Evolutionary conservation across 1,140 invertebrate species (phyloP).

Genomic region (Ooceraea biroi): DNA sequence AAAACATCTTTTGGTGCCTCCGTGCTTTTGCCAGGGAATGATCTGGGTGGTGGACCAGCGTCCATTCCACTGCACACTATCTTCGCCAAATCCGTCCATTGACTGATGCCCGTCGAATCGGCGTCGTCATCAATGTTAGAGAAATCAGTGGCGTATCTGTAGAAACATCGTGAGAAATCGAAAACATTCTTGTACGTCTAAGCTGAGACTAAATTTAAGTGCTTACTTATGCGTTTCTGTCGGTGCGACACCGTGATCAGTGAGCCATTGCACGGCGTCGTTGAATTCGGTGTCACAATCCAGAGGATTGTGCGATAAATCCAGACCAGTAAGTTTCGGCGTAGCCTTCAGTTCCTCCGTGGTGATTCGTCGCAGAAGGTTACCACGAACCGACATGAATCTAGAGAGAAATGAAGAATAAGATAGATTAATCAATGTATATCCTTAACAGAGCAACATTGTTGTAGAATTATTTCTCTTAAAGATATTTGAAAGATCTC

Average conservation of each 20-base stretch:
- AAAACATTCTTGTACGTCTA: neutral
- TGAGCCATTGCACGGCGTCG: conserved; percentile 83
- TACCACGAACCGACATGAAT: conserved; percentile 81
- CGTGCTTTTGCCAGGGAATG: conserved; percentile 23
- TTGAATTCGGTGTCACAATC: conserved; percentile 84
- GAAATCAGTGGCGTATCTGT: conserved; percentile 65
- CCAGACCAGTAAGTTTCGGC: conserved; percentile 81
- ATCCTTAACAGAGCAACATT: neutral
- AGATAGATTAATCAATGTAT: neutral
- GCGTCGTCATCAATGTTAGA: conserved; percentile 62
- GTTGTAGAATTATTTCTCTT: neutral
- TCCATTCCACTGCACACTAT: conserved; percentile 77
- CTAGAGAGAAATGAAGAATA: conserved; percentile 63
- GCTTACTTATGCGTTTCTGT: conserved; percentile 71
- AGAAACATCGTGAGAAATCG: neutral
- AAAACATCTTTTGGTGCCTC: conserved; percentile 37
- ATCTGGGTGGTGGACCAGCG: conserved; percentile 78
- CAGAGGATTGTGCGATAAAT: conserved; percentile 84
- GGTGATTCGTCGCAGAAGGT: conserved; percentile 80
- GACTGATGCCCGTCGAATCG: conserved; percentile 72
- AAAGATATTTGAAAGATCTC: neutral
- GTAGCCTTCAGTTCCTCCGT: conserved; percentile 83
- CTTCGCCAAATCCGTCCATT: conserved; percentile 82
- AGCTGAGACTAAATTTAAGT: neutral
- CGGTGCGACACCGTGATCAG: conserved; percentile 80